These are phyloP conservation scores for Fistularia tabacaria DNA, from an alignment of 2,797 vertebrate species.

Conservation along the genomic window DNA sequence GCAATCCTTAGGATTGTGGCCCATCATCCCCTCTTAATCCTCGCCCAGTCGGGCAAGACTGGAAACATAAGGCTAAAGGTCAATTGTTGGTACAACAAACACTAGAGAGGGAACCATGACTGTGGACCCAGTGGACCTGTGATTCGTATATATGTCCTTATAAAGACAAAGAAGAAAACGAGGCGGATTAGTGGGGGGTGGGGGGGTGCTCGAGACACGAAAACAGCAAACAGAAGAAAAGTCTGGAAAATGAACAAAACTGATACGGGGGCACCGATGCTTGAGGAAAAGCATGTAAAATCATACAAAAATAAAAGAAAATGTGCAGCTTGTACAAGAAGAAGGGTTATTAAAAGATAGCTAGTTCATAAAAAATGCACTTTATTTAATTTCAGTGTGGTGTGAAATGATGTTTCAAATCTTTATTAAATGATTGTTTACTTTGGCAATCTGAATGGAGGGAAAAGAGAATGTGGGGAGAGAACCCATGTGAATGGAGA, in stretches of 20 bases:
- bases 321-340: no score
- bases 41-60: constrained; percentile 22
- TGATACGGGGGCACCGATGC: no score
- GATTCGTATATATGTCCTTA: constrained; percentile 58
- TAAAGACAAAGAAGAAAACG: constrained; percentile 49
- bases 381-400: no score
- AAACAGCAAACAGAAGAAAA: background rate
- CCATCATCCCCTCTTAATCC: no score
- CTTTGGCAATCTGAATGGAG: no score
- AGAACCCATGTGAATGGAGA: background rate
- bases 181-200: background rate
- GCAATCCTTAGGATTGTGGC: no score
- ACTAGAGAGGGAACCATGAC: constrained; percentile 43
- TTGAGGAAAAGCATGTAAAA: no score
- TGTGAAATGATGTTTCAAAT: no score
- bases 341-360: no score
- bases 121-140: constrained; percentile 39
- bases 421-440: no score
- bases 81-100: constrained; percentile 54
- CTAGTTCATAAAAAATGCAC: no score
- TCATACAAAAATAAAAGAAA: no score
- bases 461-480: background rate
- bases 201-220: background rate
- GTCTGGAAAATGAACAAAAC: background rate
- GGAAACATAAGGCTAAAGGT: constrained; percentile 55